Percentiles rank a stretch among this genome's conserved stretches.
Evolutionary conservation across 1,140 invertebrate genomes (phyloP).

Genomic region (Gryllus bimaculatus): DNA sequence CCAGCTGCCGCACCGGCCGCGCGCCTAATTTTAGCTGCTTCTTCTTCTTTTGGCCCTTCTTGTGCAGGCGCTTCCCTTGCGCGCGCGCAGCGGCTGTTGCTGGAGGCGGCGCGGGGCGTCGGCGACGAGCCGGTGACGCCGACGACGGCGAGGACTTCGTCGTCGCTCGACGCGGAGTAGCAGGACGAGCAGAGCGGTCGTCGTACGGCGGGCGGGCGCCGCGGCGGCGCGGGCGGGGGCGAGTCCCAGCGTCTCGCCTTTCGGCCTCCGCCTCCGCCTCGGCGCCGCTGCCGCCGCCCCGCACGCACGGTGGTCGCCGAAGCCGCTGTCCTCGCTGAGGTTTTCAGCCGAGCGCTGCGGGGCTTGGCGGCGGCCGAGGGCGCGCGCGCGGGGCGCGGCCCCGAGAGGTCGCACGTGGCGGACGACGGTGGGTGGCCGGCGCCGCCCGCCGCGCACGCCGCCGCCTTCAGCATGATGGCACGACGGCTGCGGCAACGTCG

Average conservation of each 20-base stretch:
- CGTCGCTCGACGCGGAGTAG: neutral
- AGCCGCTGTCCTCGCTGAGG: constrained; percentile 64
- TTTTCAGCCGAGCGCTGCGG: constrained; percentile 54
- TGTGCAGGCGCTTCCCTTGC: neutral
- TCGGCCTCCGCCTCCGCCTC: neutral
- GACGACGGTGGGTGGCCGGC: constrained; percentile 15
- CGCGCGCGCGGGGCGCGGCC: neutral
- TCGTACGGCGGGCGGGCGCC: neutral
- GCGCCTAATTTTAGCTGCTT: neutral
- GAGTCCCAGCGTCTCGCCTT: no score
- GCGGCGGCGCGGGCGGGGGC: no score
- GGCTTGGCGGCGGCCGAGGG: neutral
- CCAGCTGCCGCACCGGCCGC: no score
- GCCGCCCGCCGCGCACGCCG: no score
- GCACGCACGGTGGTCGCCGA: constrained; percentile 40
- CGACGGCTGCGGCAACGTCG: no score
- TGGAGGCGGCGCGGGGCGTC: constrained; percentile 2
- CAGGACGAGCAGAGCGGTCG: neutral
- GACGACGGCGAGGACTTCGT: neutral
- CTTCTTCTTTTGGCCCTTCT: no score
- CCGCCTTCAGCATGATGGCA: no score
- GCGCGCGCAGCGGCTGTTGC: constrained; percentile 10
- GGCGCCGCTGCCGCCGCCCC: no score
- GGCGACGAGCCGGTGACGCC: neutral
- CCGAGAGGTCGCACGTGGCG: constrained; percentile 20